phyloP scores from a whole-genome alignment of 35 echinoderm and acorn worm genomes.

The Nesometra sesokonis region DNA sequence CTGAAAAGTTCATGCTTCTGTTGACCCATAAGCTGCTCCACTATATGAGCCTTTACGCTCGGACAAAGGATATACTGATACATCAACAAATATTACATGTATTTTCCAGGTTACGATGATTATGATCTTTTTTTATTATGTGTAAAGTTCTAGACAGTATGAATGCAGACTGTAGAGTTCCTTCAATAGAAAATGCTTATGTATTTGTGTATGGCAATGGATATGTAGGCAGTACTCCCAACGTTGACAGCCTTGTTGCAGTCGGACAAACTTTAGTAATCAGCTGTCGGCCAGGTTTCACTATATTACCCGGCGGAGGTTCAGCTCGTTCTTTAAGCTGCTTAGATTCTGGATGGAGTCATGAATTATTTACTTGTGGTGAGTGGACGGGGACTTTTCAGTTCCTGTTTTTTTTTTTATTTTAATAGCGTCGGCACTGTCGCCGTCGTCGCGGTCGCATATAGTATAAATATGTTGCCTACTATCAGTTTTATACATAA shows the following conservation, averaged over 20 bases:
- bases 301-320: background rate
- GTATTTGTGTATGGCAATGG: background rate
- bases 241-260: background rate
- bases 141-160: no score
- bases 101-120: no score
- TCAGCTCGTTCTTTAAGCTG: background rate
- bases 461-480: background rate
- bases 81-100: no score
- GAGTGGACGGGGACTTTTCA: no score
- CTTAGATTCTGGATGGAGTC: background rate
- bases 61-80: no score
- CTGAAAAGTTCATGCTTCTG: no score
- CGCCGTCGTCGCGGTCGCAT: background rate
- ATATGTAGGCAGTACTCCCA: background rate
- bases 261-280: background rate
- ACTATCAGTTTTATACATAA: background rate
- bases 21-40: no score
- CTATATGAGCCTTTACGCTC: no score
- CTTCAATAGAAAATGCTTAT: background rate
- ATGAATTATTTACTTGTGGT: background rate
- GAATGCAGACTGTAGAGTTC: background rate
- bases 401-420: no score
- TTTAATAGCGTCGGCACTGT: no score
- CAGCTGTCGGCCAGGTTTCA: background rate
- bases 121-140: no score